Base-by-base conservation (phyloP, 2,888 invertebrate species). In the Caenorhabditis doughertyi region DNA sequence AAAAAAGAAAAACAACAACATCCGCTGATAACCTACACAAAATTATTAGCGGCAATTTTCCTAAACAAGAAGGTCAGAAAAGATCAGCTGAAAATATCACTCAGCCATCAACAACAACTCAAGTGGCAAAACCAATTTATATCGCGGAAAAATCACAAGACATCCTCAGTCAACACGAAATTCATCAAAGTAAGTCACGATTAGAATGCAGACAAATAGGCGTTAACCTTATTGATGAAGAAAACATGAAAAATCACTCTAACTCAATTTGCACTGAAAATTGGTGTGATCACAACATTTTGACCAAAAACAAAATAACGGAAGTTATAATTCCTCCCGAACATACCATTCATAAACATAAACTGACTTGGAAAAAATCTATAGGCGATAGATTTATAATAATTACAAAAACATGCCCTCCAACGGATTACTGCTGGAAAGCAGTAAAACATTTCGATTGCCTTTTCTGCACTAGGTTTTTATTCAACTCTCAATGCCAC, bases 401-500 rank as follows among this genome's bases (percentile, higher is more conserved):
- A 5, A 2, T 55, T 8, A 3, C 8, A 5, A 55, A 55, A n/a
- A 11, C 7, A n/a, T 55, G 55, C 55, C 55, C 55, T n/a, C 27
- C 55, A 55, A 25, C 25, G 16, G n/a, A 55, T 9, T 55, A 27
- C 29, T 55, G 55, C 16, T 27, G 29, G n/a, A 55, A 55, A 55
- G n/a, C 29, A 1, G n/a, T 23, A 9, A 27, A 27, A 55, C 11
- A 55, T 25, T n/a, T n/a, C 29, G 29, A 55, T 16, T 55, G 55
- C 29, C 13, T 55, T 13, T 55, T 55, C 3, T 55, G 55, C 29
- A n/a, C 25, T 3, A 27, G 29, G 7, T 55, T 55, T 3, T 13
- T 55, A 55, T 55, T 55, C n/a, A 55, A 55, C 55, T n/a, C 55
- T 3, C 55, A 55, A 16, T 55, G 55, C 29, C 55, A 55, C 29